Base-by-base conservation (phyloP, 2,113 vertebrate genomes). In the Isichthys henryi region DNA sequence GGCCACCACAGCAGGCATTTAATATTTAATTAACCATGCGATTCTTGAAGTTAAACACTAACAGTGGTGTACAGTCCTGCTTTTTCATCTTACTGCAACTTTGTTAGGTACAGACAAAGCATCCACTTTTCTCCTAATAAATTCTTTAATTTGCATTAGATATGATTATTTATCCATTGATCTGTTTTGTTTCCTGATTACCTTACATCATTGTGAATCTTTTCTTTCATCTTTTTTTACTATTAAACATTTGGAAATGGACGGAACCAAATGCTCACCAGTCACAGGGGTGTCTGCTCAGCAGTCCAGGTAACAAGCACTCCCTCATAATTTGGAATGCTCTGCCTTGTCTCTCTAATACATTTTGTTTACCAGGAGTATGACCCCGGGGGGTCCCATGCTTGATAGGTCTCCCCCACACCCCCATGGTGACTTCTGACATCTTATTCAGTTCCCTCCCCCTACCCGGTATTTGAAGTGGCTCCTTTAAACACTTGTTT, bases 401-500 rank as follows among this genome's bases (percentile, higher is more conserved):
- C 74, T 77, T 77, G 31, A 15, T 5, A 77, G 74, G 0, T 77
- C 74, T 77, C 50, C 86, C 43, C 39, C 19, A 49, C 10, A 43
- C 39, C 35, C 35, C 21, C 19, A 58, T 88, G 21, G 21, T 5
- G 7, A 19, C 39, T 58, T 43, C 70, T 17, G 70, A 17, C 31
- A 15, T 27, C 9, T 27, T 39, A 77, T 7, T 43, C 39, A 45
- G 39, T 21, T 58, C 58, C 9, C 4, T 39, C 15, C 74, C 74
- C 74, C 74, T 5, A 39, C 66, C 48, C 23, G 6, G 49, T 39
- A n/a, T 87, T 77, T 77, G 85, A 90, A 89, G 49, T 46, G 39
- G 85, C 15, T 21, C 35, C 50, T 50, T 66, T 86, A 91, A 83
- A 89, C 49, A 89, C 35, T 80, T 86, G n/a, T 83, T 46, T 62